Percentiles rank a stretch among this genome's conserved stretches.
These are phyloP conservation scores for Catharus ustulatus DNA, from an alignment of 2,797 vertebrate species.

Conservation along the genomic window DNA sequence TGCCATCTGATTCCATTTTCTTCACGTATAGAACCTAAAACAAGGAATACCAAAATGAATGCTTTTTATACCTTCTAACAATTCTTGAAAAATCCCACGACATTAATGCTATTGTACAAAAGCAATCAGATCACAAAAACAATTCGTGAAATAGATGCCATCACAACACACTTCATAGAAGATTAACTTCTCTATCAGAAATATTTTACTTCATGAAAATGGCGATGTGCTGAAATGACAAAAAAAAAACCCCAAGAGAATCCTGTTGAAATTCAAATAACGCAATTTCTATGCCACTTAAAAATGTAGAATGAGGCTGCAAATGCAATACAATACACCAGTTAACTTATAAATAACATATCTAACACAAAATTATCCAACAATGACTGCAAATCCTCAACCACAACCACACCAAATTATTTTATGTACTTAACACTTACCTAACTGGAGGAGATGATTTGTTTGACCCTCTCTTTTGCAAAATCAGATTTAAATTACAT, in stretches of 20 bases:
- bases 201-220: background rate
- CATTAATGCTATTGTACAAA: background rate
- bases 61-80: background rate
- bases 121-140: background rate
- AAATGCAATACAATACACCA: background rate
- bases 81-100: background rate
- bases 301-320: background rate
- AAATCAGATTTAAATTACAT: background rate
- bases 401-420: background rate
- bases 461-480: background rate
- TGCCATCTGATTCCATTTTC: conserved; percentile 97
- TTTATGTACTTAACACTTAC: background rate
- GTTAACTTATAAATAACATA: background rate
- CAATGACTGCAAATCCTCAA: background rate
- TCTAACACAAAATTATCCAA: background rate
- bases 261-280: background rate
- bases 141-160: background rate
- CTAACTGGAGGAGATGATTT: background rate
- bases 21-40: conserved; percentile 90
- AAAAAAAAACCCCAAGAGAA: background rate
- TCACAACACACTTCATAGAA: background rate
- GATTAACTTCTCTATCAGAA: background rate
- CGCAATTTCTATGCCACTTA: background rate
- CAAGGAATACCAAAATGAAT: background rate
- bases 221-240: background rate